Conservation (phyloP, 2,888 invertebrate species). For the Plebejus melissa region DNA sequence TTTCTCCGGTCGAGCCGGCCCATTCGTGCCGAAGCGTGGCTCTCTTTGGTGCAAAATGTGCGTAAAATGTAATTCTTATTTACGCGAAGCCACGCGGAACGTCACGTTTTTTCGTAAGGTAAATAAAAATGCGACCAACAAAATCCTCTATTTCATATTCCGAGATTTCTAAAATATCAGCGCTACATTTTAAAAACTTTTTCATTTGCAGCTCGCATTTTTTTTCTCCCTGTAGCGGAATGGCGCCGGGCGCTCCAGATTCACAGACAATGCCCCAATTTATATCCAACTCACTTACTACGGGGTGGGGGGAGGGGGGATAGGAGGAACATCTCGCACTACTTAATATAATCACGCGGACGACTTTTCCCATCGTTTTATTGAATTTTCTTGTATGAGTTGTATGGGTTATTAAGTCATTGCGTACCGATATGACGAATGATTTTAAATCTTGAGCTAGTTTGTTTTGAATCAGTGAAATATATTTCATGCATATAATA, state of each 20-base stretch:
- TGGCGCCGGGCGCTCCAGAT: slow-evolving; percentile 71
- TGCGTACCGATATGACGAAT: neutral
- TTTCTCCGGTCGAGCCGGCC: too few relatives aligned
- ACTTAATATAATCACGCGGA: slow-evolving; percentile 32
- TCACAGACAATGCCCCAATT: slow-evolving; percentile 79
- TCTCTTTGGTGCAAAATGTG: too few relatives aligned
- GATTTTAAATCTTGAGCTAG: neutral
- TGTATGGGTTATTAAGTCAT: neutral
- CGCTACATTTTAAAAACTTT: neutral
- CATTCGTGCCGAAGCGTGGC: too few relatives aligned
- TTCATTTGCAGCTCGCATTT: neutral
- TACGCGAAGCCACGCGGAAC: too few relatives aligned
- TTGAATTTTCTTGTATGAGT: slow-evolving; percentile 21
- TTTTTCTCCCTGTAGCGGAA: slow-evolving; percentile 60
- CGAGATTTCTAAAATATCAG: neutral
- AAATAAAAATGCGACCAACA: too few relatives aligned
- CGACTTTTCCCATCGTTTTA: slow-evolving; percentile 15
- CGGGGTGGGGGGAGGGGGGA: slow-evolving; percentile 51
- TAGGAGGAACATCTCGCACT: slow-evolving; percentile 38
- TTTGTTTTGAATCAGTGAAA: neutral
- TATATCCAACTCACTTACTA: slow-evolving; percentile 78
- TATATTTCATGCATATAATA: too few relatives aligned
- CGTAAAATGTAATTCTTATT: too few relatives aligned
- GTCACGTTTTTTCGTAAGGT: too few relatives aligned
- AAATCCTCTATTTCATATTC: too few relatives aligned